Conservation (phyloP, 2,797 vertebrate species). For the Tenualosa ilisha region DNA sequence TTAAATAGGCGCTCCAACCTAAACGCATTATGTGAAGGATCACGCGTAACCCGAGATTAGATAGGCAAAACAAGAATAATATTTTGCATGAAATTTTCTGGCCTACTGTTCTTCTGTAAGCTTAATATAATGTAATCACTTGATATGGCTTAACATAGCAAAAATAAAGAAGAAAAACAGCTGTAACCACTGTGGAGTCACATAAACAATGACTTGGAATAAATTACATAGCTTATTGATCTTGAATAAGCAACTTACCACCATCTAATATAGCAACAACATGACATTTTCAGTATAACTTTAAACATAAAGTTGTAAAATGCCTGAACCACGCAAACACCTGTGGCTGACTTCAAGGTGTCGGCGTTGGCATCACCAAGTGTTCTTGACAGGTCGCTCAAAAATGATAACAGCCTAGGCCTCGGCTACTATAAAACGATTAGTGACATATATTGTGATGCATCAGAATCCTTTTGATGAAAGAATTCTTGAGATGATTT, state of each 20-base stretch:
- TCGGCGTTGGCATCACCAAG: neutral
- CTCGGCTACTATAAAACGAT: neutral
- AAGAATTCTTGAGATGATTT: neutral
- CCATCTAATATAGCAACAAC: neutral
- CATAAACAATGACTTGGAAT: no score
- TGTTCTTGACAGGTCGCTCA: neutral
- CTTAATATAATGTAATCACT: no score
- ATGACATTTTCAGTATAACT: neutral
- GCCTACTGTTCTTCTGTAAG: no score
- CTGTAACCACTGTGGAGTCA: no score
- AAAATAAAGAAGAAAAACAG: neutral
- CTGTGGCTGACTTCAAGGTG: neutral
- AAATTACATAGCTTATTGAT: neutral
- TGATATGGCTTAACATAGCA: neutral
- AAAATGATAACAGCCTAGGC: neutral
- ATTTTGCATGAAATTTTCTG: no score
- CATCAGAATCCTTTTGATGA: neutral
- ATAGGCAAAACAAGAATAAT: neutral
- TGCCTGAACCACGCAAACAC: neutral
- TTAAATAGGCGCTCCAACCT: conserved; percentile 14
- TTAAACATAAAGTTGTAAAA: neutral
- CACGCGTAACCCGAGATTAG: neutral
- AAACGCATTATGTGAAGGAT: conserved; percentile 3
- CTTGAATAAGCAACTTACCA: neutral
- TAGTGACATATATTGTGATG: neutral